Conservation (phyloP, 2,888 invertebrate genomes). For the Steinernema carpocapsae region DNA sequence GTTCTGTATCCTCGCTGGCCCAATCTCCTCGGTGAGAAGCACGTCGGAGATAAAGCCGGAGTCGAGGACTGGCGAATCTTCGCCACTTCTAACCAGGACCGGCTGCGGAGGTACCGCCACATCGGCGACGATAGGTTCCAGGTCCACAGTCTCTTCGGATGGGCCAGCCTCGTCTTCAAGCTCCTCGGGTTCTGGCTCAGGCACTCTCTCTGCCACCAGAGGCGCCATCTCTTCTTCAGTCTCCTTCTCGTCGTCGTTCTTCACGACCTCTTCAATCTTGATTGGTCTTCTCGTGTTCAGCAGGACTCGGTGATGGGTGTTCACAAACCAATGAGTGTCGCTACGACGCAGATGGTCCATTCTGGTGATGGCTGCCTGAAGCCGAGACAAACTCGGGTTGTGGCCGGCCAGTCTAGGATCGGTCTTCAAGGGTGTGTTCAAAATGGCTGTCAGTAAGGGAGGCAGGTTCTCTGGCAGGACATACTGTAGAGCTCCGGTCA, state of each 20-base stretch:
- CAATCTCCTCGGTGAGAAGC: not conserved
- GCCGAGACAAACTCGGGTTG: conserved; percentile 46
- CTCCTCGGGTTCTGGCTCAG: not conserved
- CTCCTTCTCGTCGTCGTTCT: not conserved
- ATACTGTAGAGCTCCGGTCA: conserved; percentile 62
- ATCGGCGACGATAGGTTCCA: not conserved
- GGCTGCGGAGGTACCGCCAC: not conserved
- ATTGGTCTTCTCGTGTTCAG: not conserved
- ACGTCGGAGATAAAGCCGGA: conserved; percentile 1
- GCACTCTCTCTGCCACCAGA: not conserved
- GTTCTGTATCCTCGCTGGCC: conserved; percentile 19
- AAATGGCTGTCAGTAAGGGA: conserved; percentile 51
- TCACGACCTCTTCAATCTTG: not conserved
- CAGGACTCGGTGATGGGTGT: conserved; percentile 47
- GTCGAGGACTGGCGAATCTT: not conserved
- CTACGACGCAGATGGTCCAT: conserved; percentile 48
- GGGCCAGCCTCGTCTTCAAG: not conserved
- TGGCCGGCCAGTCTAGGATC: conserved; percentile 55
- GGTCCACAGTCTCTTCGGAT: not conserved
- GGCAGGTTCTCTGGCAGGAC: conserved; percentile 62
- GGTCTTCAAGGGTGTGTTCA: conserved; percentile 45
- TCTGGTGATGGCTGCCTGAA: conserved; percentile 53
- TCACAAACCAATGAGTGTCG: conserved; percentile 59
- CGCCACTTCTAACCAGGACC: not conserved
- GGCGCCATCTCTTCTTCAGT: conserved; percentile 7